These are phyloP conservation scores for Drosophila percnosoma DNA, from an alignment of 2,888 invertebrate species.

Conservation along the genomic window DNA sequence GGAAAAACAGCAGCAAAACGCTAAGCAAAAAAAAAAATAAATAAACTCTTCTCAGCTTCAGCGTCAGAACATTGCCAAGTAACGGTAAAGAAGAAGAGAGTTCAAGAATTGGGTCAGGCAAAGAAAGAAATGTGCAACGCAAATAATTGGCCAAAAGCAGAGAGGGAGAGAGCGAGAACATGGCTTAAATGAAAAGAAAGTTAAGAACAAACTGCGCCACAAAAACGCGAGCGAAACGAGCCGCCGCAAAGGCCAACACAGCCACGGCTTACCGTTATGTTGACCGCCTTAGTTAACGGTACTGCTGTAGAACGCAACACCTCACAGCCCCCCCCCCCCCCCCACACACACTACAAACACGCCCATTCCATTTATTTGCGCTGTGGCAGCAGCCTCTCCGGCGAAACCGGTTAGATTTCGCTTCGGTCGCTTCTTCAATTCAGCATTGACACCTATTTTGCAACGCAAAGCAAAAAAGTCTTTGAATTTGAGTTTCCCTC, in stretches of 20 bases:
- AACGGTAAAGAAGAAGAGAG: conserved; percentile 54
- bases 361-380: too few relatives aligned
- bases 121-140: conserved; percentile 37
- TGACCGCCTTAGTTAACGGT: conserved; percentile 74
- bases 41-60: conserved; percentile 5
- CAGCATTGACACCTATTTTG: conserved; percentile 54
- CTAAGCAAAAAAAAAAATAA: conserved; percentile 24
- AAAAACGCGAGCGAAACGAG: conserved; percentile 2
- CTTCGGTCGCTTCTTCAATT: conserved; percentile 13
- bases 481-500: conserved; percentile 29
- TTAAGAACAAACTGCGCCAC: conserved; percentile 44
- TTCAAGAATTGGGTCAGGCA: conserved; percentile 71
- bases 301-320: conserved; percentile 38
- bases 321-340: neutral
- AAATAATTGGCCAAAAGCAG: conserved; percentile 50
- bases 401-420: conserved; percentile 42
- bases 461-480: conserved; percentile 22
- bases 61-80: conserved; percentile 45
- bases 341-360: neutral
- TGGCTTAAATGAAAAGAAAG: conserved; percentile 58
- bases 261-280: conserved; percentile 66
- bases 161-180: conserved; percentile 9
- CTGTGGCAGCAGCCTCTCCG: neutral
- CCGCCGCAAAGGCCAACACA: conserved; percentile 6
- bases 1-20: conserved; percentile 26